phyloP scores from a whole-genome alignment of 2,888 invertebrate species.

The Allacma fusca region DNA sequence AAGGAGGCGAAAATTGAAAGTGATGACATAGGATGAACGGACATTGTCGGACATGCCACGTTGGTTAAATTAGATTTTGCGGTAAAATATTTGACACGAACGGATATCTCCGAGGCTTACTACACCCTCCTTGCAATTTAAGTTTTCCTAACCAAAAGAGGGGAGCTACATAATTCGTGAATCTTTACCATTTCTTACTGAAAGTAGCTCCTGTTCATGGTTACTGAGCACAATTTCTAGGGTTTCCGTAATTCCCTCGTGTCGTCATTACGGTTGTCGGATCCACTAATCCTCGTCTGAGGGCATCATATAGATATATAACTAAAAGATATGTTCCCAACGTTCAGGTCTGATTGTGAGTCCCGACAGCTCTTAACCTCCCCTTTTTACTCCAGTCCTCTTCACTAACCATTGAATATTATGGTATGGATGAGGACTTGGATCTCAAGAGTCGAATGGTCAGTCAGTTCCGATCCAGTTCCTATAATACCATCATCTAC shows the following conservation, averaged over 20 bases:
- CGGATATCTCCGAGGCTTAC: conserved; percentile 26
- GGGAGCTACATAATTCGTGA: conserved; percentile 1
- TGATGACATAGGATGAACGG: conserved; percentile 37
- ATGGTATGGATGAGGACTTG: neutral
- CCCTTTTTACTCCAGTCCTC: neutral
- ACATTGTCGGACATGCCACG: conserved; percentile 42
- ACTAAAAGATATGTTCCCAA: too few species aligned
- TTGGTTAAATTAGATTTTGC: conserved; percentile 45
- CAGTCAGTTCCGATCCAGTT: neutral
- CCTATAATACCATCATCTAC: neutral
- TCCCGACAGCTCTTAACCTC: neutral
- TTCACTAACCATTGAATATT: conserved; percentile 12
- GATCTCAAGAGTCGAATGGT: conserved; percentile 1
- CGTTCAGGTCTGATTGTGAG: too few species aligned
- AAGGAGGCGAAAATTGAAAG: conserved; percentile 36
- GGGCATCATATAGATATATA: conserved; percentile 7
- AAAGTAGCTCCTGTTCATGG: conserved; percentile 18
- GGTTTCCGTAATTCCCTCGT: conserved; percentile 33
- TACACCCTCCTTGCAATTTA: conserved; percentile 4
- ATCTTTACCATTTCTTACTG: conserved; percentile 16
- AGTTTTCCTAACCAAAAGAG: conserved; percentile 16
- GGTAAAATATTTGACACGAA: conserved; percentile 49
- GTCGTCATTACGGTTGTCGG: conserved; percentile 37
- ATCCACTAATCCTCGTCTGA: conserved; percentile 29
- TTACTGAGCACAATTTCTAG: conserved; percentile 21